Evolutionary conservation across 2,113 vertebrate species (phyloP), one percentile per base, ranked within the genome.

Genomic region (Aldabrachelys gigantea): DNA sequence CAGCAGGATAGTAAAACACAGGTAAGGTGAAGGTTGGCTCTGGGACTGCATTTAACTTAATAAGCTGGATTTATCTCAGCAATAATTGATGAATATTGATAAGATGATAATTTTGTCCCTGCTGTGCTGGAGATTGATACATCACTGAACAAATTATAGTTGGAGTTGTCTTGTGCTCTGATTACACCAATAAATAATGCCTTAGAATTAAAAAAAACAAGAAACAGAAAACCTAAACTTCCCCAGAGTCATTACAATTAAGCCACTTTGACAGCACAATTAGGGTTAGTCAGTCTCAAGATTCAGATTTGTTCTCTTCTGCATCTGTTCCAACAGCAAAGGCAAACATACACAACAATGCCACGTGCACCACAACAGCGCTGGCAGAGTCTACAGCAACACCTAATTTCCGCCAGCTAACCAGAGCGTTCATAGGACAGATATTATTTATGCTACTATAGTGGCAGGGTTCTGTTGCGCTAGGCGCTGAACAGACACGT

Each of bases 111-210:
- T 57, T 92, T 38, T 76, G 96, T 82, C 91, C 81, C 82, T 47
- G 6, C 44, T 84, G 38, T n/a, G n/a, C 79, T 3, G 47, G 44
- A 92, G 56, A 50, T 81, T 57, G 87, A 31, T 76, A 81, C 35
- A 81, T 47, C 72, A 21, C 8, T 27, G 88, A 87, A 87, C 82
- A 83, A 93, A 89, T 90, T 59, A 91, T 81, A 85, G 47, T 80
- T 47, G 29, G n/a, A 90, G 44, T 47, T 54, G 50, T 53, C 25
- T 5, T 50, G 80, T 92, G 53, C 53, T 49, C 53, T 84, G 83
- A 94, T 95, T 86, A 72, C 35, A 62, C 13, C 41, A 54, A 91
- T 85, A 92, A 94, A 93, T 85, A 88, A 47, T 8, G 69, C 1
- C 84, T 81, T 0, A 57, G 88, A 88, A 92, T 88, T 84, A 14